A percentile compares a stretch with the other conserved stretches of the same genome.
Evolutionary conservation across 92 coral and sea anemone genomes (phyloP).

Genomic region (Zoanthus solanderi): DNA sequence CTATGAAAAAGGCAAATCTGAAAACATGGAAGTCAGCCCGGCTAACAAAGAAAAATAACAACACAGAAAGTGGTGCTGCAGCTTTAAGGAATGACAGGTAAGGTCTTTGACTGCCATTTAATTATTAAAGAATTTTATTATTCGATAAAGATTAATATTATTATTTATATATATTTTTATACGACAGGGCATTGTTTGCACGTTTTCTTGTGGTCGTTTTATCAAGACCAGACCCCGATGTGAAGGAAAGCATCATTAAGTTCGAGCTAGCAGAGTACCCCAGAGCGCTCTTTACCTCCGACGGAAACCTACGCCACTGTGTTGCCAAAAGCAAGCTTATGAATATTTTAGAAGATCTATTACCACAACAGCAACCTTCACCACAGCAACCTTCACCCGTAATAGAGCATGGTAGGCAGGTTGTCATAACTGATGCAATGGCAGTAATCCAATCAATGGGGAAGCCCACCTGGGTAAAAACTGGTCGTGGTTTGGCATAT

Average conservation of each 20-base stretch:
- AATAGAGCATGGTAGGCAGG: neutral
- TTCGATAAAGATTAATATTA: too few relatives aligned
- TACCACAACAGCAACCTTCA: constrained; percentile 7
- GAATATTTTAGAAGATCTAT: constrained; percentile 38
- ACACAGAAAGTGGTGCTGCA: neutral
- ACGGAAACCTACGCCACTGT: constrained; percentile 62
- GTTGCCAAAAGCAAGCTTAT: constrained; percentile 67
- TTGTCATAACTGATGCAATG: constrained; percentile 63
- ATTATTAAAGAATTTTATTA: too few relatives aligned
- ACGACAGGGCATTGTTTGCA: constrained; percentile 70
- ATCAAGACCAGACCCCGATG: constrained; percentile 61
- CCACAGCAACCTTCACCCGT: neutral
- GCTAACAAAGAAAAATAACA: neutral
- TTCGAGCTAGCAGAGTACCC: neutral
- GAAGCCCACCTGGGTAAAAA: constrained; percentile 59
- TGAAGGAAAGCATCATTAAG: constrained; percentile 63
- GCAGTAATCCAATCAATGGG: constrained; percentile 76
- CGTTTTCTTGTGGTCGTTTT: constrained; percentile 68
- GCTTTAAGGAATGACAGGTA: neutral
- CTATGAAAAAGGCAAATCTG: neutral
- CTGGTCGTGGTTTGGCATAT: constrained; percentile 56
- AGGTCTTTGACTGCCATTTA: too few relatives aligned
- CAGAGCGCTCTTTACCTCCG: constrained; percentile 23
- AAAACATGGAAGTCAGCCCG: neutral
- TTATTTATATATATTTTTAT: too few relatives aligned